These are phyloP conservation scores for Psittacula derbiana DNA, from an alignment of 2,797 vertebrate species.

Conservation along the genomic window DNA sequence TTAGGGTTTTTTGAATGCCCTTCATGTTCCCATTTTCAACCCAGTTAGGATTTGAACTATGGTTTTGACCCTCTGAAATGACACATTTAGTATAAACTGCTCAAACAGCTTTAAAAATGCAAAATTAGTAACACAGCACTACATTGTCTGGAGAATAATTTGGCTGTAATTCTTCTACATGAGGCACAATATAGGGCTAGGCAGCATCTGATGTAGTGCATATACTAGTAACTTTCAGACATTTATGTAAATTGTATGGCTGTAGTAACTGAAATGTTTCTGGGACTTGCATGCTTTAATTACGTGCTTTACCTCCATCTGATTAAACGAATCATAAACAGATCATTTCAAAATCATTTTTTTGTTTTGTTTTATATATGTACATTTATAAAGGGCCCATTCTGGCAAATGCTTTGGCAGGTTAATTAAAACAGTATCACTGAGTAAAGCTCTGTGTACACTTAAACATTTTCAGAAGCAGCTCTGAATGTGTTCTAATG, in stretches of 20 bases:
- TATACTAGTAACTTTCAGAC: not conserved
- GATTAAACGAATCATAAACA: not conserved
- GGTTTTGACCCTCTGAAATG: not conserved
- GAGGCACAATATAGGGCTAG: not conserved
- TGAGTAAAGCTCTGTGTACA: not conserved
- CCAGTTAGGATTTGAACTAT: not conserved
- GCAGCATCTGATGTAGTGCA: not conserved
- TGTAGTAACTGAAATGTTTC: not conserved
- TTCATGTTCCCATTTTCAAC: not conserved
- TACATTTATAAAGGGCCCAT: not conserved
- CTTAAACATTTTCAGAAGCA: constrained; percentile 1
- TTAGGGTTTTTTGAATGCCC: not conserved
- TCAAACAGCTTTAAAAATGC: not conserved
- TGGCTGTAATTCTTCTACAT: not conserved
- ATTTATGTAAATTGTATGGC: not conserved
- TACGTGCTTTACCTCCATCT: not conserved
- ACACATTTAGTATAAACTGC: not conserved
- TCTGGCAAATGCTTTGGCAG: not conserved
- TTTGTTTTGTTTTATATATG: constrained; percentile 6
- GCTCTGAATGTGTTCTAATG: not conserved
- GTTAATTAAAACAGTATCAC: not conserved
- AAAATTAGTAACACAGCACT: not conserved
- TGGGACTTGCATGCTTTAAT: not conserved
- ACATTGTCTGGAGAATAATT: not conserved
- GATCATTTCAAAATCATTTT: not conserved